These are phyloP conservation scores for Drosophila subquinaria DNA, from an alignment of 2,888 invertebrate genomes.

Conservation along the genomic window DNA sequence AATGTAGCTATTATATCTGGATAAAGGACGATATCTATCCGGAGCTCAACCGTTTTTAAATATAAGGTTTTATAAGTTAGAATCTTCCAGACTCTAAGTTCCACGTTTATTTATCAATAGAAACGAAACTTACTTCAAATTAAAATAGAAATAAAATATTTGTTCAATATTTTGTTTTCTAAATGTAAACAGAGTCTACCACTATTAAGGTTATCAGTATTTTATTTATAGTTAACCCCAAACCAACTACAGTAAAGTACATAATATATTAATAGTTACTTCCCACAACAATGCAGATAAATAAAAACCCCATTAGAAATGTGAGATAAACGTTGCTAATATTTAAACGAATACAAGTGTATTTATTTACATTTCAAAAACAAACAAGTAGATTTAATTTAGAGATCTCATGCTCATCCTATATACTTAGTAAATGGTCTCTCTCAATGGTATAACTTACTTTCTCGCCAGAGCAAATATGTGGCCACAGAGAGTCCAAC, in stretches of 20 bases:
- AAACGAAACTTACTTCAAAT: neutral
- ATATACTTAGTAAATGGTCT: neutral
- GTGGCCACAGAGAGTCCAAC: slow-evolving; percentile 70
- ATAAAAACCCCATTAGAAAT: neutral
- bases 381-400: slow-evolving; percentile 24
- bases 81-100: neutral
- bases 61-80: neutral
- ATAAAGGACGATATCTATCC: too few relatives aligned
- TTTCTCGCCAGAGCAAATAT: slow-evolving; percentile 81
- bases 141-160: neutral
- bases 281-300: neutral
- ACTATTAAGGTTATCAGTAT: slow-evolving; percentile 2
- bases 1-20: too few relatives aligned
- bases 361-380: slow-evolving; percentile 11
- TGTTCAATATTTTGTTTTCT: neutral
- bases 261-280: neutral
- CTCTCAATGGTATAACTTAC: slow-evolving; percentile 69
- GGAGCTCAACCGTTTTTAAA: too few relatives aligned
- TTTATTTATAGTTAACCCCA: slow-evolving; percentile 20
- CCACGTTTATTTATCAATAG: neutral
- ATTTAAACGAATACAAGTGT: neutral
- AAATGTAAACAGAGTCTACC: neutral
- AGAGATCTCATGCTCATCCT: slow-evolving; percentile 3
- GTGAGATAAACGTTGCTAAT: neutral
- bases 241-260: neutral